These are phyloP conservation scores for Microctenopoma lineatum DNA, from an alignment of 2,797 vertebrate genomes.

Conservation along the genomic window DNA sequence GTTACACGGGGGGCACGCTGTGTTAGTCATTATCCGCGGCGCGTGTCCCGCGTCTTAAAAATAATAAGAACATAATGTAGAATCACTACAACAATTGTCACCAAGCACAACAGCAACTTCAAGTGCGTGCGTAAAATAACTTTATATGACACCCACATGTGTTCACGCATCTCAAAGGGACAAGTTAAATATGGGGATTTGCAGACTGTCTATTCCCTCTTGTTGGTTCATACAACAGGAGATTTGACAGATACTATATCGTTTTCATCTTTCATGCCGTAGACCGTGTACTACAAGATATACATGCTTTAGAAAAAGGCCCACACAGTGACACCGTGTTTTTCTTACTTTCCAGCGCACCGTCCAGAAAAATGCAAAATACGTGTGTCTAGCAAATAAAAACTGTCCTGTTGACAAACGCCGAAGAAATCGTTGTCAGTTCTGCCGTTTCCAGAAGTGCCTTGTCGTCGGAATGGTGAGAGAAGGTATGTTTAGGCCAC, in stretches of 20 bases:
- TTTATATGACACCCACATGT: slow-evolving; percentile 82
- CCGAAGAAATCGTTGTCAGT: slow-evolving; percentile 97
- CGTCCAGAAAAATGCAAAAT: slow-evolving; percentile 99
- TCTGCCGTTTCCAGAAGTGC: slow-evolving; percentile 99
- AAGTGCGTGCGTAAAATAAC: slow-evolving; percentile 70
- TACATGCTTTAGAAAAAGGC: slow-evolving; percentile 23
- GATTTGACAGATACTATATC: slow-evolving; percentile 80
- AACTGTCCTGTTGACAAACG: slow-evolving; percentile 99
- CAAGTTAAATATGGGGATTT: slow-evolving; percentile 87
- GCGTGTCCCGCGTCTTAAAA: not conserved
- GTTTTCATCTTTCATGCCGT: slow-evolving; percentile 26
- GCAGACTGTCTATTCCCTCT: slow-evolving; percentile 79
- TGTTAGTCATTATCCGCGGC: not conserved
- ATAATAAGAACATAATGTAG: not conserved
- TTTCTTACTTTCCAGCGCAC: slow-evolving; percentile 88
- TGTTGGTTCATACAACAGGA: slow-evolving; percentile 81
- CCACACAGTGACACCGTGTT: slow-evolving; percentile 36
- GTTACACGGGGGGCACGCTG: slow-evolving; percentile 9
- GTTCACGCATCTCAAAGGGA: slow-evolving; percentile 86
- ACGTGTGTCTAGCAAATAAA: slow-evolving; percentile 98
- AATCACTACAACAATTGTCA: slow-evolving; percentile 5
- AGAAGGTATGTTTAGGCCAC: slow-evolving; percentile 88
- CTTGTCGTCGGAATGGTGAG: slow-evolving; percentile 98
- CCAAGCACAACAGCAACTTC: not conserved
- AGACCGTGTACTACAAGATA: not conserved